These are phyloP conservation scores for Nemurella pictetii DNA, from an alignment of 2,888 invertebrate species.

Conservation along the genomic window DNA sequence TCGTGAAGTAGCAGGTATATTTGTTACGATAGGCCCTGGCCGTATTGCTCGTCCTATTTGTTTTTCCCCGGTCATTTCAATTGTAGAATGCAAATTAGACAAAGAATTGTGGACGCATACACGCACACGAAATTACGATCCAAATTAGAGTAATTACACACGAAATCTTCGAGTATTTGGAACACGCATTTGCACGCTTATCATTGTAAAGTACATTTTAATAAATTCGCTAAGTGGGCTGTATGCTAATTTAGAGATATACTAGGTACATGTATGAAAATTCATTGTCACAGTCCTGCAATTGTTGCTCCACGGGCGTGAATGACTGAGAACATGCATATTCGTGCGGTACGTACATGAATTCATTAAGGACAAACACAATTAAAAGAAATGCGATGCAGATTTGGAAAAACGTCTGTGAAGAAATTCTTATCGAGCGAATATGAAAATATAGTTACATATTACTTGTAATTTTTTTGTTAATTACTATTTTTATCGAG, in stretches of 20 bases:
- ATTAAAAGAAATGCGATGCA: not conserved
- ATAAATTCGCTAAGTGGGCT: constrained; percentile 8
- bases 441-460: not conserved
- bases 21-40: constrained; percentile 6
- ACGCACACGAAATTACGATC: constrained; percentile 21
- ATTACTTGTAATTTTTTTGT: constrained; percentile 25
- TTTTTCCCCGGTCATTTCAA: not conserved
- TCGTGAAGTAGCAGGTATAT: not conserved
- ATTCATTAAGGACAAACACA: constrained; percentile 9
- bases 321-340: not conserved
- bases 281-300: not conserved
- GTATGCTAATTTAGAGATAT: constrained; percentile 8
- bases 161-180: constrained; percentile 2
- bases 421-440: not conserved
- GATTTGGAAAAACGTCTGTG: constrained; percentile 2
- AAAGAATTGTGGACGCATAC: not conserved
- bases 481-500: constrained; percentile 25
- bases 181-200: constrained; percentile 23
- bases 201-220: constrained; percentile 1
- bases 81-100: not conserved
- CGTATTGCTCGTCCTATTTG: constrained; percentile 5
- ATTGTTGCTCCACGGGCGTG: not conserved
- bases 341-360: not conserved
- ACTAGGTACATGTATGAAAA: not conserved
- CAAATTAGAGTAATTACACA: constrained; percentile 14